Conservation (phyloP, 2,113 vertebrate genomes). For the Mungos mungo region DNA sequence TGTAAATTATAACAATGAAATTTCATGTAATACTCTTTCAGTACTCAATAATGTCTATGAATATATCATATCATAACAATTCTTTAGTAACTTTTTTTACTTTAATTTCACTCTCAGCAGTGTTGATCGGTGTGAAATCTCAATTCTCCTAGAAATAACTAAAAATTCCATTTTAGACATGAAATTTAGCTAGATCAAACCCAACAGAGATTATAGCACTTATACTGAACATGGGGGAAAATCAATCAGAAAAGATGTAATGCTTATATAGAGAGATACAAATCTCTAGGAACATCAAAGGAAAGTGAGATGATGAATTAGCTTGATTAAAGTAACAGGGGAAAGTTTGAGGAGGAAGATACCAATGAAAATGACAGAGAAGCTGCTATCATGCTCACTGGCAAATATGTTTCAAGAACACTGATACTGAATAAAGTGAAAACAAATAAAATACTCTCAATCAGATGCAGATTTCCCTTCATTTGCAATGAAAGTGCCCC, state of each 20-base stretch:
- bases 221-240: neutral
- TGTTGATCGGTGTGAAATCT: conserved; percentile 57
- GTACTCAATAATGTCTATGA: neutral
- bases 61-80: conserved; percentile 17
- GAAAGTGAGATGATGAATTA: conserved; percentile 50
- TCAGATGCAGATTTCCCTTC: neutral
- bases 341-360: conserved; percentile 29
- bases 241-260: conserved; percentile 45
- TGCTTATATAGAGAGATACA: neutral
- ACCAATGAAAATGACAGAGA: conserved; percentile 14
- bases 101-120: conserved; percentile 59
- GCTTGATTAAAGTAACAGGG: conserved; percentile 53
- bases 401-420: neutral
- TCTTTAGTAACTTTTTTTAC: neutral
- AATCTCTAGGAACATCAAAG: conserved; percentile 42
- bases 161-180: conserved; percentile 58
- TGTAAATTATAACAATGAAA: neutral
- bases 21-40: neutral
- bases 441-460: neutral
- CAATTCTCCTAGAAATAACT: conserved; percentile 59
- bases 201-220: neutral
- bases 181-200: conserved; percentile 61
- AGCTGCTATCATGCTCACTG: neutral
- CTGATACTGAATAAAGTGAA: neutral
- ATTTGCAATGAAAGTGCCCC: neutral